Conservation (phyloP, 2,888 invertebrate genomes). For the Lycocerus yunnanus region DNA sequence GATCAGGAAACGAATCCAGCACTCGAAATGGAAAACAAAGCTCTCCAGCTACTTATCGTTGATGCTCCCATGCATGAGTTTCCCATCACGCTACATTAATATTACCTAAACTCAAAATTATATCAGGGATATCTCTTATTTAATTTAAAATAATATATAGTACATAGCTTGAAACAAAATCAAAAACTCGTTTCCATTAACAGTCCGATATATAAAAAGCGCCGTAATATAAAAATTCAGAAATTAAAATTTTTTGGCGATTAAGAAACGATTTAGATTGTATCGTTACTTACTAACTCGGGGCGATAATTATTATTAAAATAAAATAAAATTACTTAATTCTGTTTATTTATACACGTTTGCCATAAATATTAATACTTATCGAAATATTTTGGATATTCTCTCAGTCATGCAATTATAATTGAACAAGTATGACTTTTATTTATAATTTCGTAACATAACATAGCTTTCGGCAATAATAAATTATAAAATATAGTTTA, state of each 20-base stretch:
- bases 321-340: background rate
- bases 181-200: background rate
- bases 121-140: constrained; percentile 33
- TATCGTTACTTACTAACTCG: background rate
- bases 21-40: constrained; percentile 55
- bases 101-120: constrained; percentile 32
- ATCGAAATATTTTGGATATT: background rate
- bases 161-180: background rate
- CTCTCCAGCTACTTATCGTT: constrained; percentile 42
- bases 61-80: constrained; percentile 36
- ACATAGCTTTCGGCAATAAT: too few relatives aligned
- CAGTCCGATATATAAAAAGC: background rate
- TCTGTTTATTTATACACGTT: background rate
- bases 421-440: background rate
- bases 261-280: background rate
- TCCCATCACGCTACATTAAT: constrained; percentile 43
- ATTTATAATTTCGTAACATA: too few relatives aligned
- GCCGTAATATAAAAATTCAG: background rate
- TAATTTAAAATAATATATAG: constrained; percentile 27
- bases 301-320: background rate
- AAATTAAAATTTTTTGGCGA: background rate
- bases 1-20: constrained; percentile 53
- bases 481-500: too few relatives aligned
- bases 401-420: background rate
- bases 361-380: background rate